phyloP scores from a whole-genome alignment of 2,888 invertebrate species.

The Netelia virgata region DNA sequence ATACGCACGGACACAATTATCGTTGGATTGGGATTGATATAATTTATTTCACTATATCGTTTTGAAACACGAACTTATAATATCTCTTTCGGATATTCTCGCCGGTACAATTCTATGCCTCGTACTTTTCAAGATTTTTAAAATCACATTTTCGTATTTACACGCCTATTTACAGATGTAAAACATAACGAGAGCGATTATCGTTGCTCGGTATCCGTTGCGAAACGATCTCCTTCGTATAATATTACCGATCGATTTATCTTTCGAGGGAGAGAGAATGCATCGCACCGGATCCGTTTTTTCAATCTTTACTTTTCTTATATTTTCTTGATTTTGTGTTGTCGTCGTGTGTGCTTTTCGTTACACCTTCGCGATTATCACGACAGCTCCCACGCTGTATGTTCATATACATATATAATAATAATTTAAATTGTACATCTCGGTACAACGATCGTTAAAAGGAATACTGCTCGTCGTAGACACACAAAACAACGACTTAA shows the following conservation, averaged over 20 bases:
- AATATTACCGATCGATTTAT: constrained; percentile 28
- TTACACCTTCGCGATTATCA: constrained; percentile 34
- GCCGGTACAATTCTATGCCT: constrained; percentile 77
- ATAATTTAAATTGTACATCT: constrained; percentile 83
- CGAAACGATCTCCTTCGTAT: constrained; percentile 36
- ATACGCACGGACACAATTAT: constrained; percentile 32
- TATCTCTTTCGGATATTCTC: constrained; percentile 75
- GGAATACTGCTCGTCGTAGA: constrained; percentile 82
- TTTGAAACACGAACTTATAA: constrained; percentile 82
- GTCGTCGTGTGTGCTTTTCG: constrained; percentile 17
- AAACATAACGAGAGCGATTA: constrained; percentile 46
- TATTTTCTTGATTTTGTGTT: too few relatives aligned
- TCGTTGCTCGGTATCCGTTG: constrained; percentile 25
- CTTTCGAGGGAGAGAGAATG: constrained; percentile 28
- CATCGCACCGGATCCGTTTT: constrained; percentile 56
- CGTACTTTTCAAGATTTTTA: constrained; percentile 74
- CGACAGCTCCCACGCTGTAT: constrained; percentile 49
- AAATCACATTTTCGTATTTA: constrained; percentile 83
- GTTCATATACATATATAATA: constrained; percentile 72
- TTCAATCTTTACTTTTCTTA: constrained; percentile 5
- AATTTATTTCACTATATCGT: constrained; percentile 83
- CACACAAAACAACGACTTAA: constrained; percentile 79
- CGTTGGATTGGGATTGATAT: constrained; percentile 76
- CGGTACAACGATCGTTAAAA: constrained; percentile 81
- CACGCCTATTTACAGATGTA: constrained; percentile 75